Conservation (phyloP, 1,140 invertebrate genomes). For the Drosophila teissieri region DNA sequence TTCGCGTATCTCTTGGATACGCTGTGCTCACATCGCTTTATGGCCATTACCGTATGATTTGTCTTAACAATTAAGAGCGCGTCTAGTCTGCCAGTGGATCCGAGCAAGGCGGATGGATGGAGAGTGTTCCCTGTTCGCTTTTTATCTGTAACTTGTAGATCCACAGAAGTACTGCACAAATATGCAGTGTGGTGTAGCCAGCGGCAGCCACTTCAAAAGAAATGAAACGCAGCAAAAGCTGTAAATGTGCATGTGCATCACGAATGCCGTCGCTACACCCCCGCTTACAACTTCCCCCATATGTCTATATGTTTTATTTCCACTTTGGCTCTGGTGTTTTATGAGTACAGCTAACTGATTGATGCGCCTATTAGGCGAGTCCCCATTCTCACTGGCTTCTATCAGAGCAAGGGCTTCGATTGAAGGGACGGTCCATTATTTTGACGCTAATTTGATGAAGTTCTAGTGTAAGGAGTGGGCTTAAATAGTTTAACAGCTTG, state of each 20-base stretch:
- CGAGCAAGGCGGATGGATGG: not conserved
- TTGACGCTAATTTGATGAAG: conserved; percentile 72
- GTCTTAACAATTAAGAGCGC: conserved; percentile 80
- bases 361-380: conserved; percentile 78
- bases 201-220: conserved; percentile 75
- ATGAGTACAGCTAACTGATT: conserved; percentile 71
- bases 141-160: conserved; percentile 59
- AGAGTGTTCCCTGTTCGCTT: conserved; percentile 15
- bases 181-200: conserved; percentile 43
- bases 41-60: conserved; percentile 82
- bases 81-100: conserved; percentile 17
- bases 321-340: conserved; percentile 68
- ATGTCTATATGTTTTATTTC: conserved; percentile 67
- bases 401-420: conserved; percentile 2
- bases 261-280: conserved; percentile 18
- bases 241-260: conserved; percentile 55
- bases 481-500: conserved; percentile 18
- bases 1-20: conserved; percentile 41
- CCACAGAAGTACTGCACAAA: conserved; percentile 12
- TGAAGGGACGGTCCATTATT: conserved; percentile 50
- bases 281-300: not conserved
- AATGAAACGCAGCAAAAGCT: conserved; percentile 26
- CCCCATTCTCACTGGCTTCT: conserved; percentile 38
- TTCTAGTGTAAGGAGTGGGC: not conserved
- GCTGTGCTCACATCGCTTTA: conserved; percentile 62